Percentiles rank a stretch among this genome's conserved stretches.
These are phyloP conservation scores for Callinectes sapidus DNA, from an alignment of 2,888 invertebrate genomes.

Conservation along the genomic window DNA sequence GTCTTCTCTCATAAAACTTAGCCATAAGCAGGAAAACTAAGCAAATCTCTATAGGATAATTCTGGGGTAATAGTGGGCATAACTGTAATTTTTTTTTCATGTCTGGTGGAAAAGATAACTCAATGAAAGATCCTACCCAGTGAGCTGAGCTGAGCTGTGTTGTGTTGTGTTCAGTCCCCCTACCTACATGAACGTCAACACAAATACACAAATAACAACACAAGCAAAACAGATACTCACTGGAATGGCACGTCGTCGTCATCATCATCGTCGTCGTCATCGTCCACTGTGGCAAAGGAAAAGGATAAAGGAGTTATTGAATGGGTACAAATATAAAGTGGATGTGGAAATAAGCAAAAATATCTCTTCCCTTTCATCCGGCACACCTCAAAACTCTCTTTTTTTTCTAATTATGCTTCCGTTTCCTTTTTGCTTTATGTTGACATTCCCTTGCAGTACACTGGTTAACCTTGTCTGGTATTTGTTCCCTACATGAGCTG, in stretches of 20 bases:
- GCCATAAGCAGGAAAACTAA: not conserved
- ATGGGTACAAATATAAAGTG: not conserved
- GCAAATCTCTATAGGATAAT: too few relatives aligned
- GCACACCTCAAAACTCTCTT: too few relatives aligned
- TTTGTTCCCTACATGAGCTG: too few relatives aligned
- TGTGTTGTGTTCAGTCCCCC: not conserved
- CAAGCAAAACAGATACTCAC: conserved; percentile 55
- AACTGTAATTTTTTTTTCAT: too few relatives aligned
- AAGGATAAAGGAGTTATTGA: not conserved
- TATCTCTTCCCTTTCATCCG: too few relatives aligned
- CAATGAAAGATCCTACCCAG: not conserved
- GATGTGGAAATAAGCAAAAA: too few relatives aligned
- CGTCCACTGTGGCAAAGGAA: conserved; percentile 62
- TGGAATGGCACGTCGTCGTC: conserved; percentile 70
- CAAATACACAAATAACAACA: not conserved
- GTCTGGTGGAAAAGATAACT: not conserved
- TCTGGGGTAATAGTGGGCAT: too few relatives aligned
- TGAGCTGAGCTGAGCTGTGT: not conserved
- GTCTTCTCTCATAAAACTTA: not conserved
- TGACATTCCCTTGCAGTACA: too few relatives aligned
- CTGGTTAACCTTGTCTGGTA: too few relatives aligned
- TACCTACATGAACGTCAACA: not conserved
- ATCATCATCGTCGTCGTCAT: conserved; percentile 73
- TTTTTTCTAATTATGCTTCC: too few relatives aligned
- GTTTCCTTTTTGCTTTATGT: too few relatives aligned